phyloP scores from a whole-genome alignment of 2,888 invertebrate genomes.

The Mesorhabditis sp. region DNA sequence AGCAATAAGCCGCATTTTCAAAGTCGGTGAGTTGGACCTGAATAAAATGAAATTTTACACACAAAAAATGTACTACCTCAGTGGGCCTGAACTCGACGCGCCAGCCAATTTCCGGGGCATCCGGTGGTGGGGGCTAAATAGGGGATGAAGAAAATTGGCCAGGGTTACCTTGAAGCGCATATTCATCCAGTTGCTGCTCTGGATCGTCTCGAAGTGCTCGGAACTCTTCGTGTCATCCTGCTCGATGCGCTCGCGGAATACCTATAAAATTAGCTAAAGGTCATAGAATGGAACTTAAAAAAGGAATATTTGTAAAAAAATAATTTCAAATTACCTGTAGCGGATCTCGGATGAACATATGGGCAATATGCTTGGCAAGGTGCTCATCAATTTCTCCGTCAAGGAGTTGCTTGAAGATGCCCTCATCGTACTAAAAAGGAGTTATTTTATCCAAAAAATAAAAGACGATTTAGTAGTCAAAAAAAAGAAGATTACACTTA shows the following conservation, averaged over 20 bases:
- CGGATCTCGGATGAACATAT: constrained; percentile 94
- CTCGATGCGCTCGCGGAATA: constrained; percentile 80
- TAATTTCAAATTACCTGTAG: constrained; percentile 68
- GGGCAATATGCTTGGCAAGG: constrained; percentile 90
- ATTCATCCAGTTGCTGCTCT: constrained; percentile 59
- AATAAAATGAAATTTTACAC: constrained; percentile 1
- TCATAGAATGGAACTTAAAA: background rate
- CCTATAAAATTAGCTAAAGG: constrained; percentile 24
- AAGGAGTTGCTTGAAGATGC: constrained; percentile 76
- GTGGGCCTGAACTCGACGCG: constrained; percentile 98
- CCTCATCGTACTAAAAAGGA: constrained; percentile 71
- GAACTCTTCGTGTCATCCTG: constrained; percentile 88
- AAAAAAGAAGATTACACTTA: too few relatives aligned
- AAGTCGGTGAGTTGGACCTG: constrained; percentile 92
- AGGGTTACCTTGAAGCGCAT: constrained; percentile 46
- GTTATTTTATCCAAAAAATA: background rate
- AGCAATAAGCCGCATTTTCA: constrained; percentile 97
- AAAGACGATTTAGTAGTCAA: too few relatives aligned
- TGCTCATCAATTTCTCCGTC: constrained; percentile 87
- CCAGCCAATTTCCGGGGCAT: constrained; percentile 92
- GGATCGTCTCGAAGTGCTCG: constrained; percentile 84
- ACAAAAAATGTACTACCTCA: constrained; percentile 58
- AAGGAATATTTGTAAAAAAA: constrained; percentile 5
- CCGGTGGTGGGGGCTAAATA: constrained; percentile 93
- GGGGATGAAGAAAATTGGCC: background rate